A percentile compares a stretch with the other conserved stretches of the same genome.
These are phyloP conservation scores for Calephelis virginiensis DNA, from an alignment of 1,140 invertebrate genomes.

Conservation along the genomic window DNA sequence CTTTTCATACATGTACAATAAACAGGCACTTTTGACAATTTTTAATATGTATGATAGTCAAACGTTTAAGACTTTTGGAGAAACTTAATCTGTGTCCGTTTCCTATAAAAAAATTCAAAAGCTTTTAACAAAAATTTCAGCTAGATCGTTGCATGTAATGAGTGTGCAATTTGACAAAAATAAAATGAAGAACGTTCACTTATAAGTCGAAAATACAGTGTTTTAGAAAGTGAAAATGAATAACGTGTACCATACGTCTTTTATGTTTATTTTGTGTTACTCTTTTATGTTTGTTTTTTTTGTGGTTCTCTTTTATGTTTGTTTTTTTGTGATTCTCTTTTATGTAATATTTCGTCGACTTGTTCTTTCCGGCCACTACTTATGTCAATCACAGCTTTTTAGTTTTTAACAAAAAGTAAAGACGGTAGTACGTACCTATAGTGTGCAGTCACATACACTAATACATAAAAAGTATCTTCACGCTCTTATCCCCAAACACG, in stretches of 20 bases:
- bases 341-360: background rate
- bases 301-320: slow-evolving; percentile 5
- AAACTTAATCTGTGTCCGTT: too few relatives aligned
- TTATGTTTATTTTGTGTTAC: slow-evolving; percentile 12
- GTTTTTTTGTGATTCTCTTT: background rate
- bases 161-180: slow-evolving; percentile 8
- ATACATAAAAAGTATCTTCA: too few relatives aligned
- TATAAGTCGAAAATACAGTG: slow-evolving; percentile 11
- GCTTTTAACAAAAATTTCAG: slow-evolving; percentile 8
- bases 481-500: too few relatives aligned
- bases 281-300: slow-evolving; percentile 10
- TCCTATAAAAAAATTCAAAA: background rate
- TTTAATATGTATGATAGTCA: too few relatives aligned
- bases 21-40: too few relatives aligned
- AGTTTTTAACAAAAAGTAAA: too few relatives aligned
- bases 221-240: slow-evolving; percentile 15
- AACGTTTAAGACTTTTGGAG: too few relatives aligned
- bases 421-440: too few relatives aligned
- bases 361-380: background rate
- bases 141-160: background rate
- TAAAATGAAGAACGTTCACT: slow-evolving; percentile 10
- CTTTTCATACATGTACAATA: too few relatives aligned
- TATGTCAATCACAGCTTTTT: too few relatives aligned
- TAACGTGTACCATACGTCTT: slow-evolving; percentile 3
- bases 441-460: too few relatives aligned